These are phyloP conservation scores for Herpetotheres cachinnans DNA, from an alignment of 2,113 vertebrate species.

Conservation along the genomic window DNA sequence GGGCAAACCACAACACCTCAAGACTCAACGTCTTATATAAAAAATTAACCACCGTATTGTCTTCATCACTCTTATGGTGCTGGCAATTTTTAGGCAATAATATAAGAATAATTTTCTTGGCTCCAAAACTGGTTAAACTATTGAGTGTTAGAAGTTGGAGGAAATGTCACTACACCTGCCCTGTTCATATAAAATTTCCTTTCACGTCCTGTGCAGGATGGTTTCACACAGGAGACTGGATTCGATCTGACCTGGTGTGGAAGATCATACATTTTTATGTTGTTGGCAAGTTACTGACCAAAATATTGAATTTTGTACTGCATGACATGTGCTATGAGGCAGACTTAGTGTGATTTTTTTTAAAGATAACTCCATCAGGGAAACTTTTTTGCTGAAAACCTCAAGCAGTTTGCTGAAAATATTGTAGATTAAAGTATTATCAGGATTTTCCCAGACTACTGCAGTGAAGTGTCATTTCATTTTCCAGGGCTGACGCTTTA, in stretches of 20 bases:
- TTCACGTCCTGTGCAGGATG: neutral
- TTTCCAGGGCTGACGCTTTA: neutral
- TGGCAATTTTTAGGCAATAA: neutral
- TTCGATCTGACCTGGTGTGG: neutral
- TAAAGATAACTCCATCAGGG: neutral
- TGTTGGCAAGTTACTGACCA: conserved; percentile 1
- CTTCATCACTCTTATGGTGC: neutral
- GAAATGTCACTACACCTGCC: neutral
- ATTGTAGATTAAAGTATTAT: conserved; percentile 12
- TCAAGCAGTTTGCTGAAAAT: neutral
- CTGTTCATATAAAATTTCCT: neutral
- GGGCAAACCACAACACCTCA: neutral
- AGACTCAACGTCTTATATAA: neutral
- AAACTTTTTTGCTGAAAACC: neutral
- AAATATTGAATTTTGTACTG: conserved; percentile 9
- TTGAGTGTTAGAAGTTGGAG: neutral
- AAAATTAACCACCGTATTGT: neutral
- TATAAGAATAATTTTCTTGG: neutral
- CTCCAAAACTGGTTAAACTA: neutral
- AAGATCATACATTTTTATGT: conserved; percentile 36
- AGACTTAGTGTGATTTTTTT: neutral
- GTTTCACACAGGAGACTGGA: neutral
- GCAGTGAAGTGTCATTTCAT: neutral
- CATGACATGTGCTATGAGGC: neutral
- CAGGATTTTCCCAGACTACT: conserved; percentile 1